Base-by-base conservation (phyloP, 1,140 invertebrate genomes). In the Drosophila asahinai region DNA sequence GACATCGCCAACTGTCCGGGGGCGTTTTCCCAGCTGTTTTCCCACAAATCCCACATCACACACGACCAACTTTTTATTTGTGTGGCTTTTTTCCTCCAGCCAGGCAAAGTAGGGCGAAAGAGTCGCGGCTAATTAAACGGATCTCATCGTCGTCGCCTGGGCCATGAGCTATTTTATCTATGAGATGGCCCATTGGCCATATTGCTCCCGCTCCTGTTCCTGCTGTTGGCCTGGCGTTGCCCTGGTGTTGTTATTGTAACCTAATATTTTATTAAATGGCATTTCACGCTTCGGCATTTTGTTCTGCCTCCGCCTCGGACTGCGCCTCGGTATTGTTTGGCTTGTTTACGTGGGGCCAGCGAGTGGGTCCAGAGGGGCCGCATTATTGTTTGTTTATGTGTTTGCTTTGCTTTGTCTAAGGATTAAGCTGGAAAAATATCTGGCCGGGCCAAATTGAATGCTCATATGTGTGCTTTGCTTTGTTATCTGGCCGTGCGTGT, bases 191-290 rank as follows among this genome's bases (percentile, higher is more conserved):
- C 78, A 81, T 86, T 86, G 76, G 65, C 36, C 72, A 15, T 47
- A 12, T 45, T 42, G 30, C 36, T 33, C 30, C 14, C 17, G 40
- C 55, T 47, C 38, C 30, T 17, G 33, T 5, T 55, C 38, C 30
- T 30, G 36, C 5, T 55, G 3, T 6, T 7, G 14, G 5, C 12
- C 30, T 36, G 9, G 17, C 49, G 40, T 27, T 64, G 57, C 61
- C 12, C 36, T 47, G 57, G 38, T 67, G 5, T 68, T 82, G 74
- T 89, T 87, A 51, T 83, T 83, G 81, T 83, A 81, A 89, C 42
- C 71, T 81, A 67, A 87, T 87, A 89, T 89, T 83, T 87, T 83
- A 83, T 87, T 89, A 67, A 83, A 89, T 80, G 80, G 72, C 54
- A 83, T 89, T 83, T 87, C 83, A 87, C 83, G 84, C 80, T 83